Conservation (phyloP, 2,113 vertebrate species). For the Natator depressus region DNA sequence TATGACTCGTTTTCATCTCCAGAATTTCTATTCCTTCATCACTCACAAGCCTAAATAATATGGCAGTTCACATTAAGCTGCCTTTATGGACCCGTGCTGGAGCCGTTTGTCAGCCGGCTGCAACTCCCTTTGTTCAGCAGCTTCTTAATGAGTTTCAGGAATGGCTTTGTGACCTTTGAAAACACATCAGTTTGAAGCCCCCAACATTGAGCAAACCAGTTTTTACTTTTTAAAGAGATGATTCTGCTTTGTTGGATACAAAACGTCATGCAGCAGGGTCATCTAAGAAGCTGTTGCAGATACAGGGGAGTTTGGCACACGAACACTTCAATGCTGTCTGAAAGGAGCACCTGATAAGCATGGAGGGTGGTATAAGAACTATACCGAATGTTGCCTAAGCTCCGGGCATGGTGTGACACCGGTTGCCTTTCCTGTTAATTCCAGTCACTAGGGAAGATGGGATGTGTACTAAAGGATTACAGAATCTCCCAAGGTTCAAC, state of each 20-base stretch:
- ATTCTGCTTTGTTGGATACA: background rate
- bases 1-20: background rate
- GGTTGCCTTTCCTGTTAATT: background rate
- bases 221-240: constrained; percentile 4
- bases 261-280: background rate
- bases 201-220: background rate
- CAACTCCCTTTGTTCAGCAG: constrained; percentile 6
- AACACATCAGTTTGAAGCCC: constrained; percentile 25
- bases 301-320: background rate
- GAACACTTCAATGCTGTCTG: background rate
- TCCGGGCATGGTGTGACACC: accelerated
- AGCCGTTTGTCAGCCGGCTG: constrained; percentile 12
- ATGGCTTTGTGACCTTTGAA: constrained; percentile 8
- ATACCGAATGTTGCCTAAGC: accelerated
- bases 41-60: background rate
- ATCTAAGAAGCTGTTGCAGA: background rate
- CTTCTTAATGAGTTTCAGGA: constrained; percentile 41
- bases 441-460: background rate
- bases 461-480: accelerated
- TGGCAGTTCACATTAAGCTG: background rate
- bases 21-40: background rate
- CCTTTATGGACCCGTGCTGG: background rate
- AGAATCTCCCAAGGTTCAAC: accelerated
- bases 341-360: background rate
- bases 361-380: accelerated